phyloP scores from a whole-genome alignment of 2,888 invertebrate genomes.

The Lithophane leautieri region DNA sequence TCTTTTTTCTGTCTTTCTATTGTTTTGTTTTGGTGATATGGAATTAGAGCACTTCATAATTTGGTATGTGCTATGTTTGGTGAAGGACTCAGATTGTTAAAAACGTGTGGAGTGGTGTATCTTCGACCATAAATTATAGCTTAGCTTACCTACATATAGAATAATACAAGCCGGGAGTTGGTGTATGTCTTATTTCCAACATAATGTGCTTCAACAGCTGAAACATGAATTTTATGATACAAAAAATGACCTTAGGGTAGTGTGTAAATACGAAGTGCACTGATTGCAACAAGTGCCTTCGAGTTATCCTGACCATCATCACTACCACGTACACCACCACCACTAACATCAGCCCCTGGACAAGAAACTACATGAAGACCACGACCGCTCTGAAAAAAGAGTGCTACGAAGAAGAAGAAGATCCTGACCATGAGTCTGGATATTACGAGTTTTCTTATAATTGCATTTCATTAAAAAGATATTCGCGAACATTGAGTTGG shows the following conservation, averaged over 20 bases:
- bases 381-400: too few relatives aligned
- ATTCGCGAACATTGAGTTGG: background rate
- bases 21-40: background rate
- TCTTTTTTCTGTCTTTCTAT: background rate
- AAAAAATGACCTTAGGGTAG: background rate
- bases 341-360: too few relatives aligned
- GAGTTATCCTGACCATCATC: too few relatives aligned
- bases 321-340: too few relatives aligned
- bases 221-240: background rate
- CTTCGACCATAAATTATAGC: background rate
- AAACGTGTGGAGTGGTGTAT: background rate
- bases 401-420: too few relatives aligned
- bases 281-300: background rate
- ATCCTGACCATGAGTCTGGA: background rate
- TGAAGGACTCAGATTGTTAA: background rate
- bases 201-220: background rate
- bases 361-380: too few relatives aligned
- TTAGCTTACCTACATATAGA: background rate
- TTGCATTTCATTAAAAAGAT: background rate
- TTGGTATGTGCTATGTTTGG: background rate
- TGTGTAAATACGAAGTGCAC: background rate
- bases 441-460: background rate
- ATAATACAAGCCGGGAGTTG: background rate
- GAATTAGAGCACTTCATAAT: slow-evolving; percentile 1
- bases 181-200: background rate